Conservation (phyloP, 2,113 vertebrate species). For the Dermatemys mawii region DNA sequence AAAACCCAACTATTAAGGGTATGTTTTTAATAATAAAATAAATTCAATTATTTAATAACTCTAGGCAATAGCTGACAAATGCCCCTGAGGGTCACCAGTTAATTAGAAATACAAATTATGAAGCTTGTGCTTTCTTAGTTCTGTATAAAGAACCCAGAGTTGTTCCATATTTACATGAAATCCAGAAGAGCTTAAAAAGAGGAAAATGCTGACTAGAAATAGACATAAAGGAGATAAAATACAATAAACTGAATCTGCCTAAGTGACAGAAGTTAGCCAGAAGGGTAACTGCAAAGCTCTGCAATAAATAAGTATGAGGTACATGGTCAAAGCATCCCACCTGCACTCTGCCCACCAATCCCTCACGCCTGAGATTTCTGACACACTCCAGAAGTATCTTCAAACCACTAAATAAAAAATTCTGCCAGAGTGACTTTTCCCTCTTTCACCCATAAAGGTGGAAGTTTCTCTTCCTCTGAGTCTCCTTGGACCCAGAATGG, state of each 20-base stretch:
- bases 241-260: background rate
- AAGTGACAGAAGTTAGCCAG: rapidly evolving
- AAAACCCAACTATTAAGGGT: background rate
- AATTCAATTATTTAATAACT: background rate
- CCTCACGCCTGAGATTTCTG: background rate
- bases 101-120: background rate
- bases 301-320: background rate
- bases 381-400: background rate
- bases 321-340: background rate
- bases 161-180: background rate
- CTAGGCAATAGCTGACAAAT: background rate
- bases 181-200: background rate
- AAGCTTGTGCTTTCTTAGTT: background rate
- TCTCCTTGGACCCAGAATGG: background rate
- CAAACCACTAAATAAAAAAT: background rate
- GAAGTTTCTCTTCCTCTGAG: background rate
- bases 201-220: background rate
- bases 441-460: no score
- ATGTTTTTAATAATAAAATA: background rate
- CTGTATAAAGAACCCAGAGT: background rate
- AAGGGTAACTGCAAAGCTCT: background rate
- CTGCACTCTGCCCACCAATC: background rate
- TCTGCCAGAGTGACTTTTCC: no score
- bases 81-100: background rate
- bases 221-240: background rate